Base-by-base conservation (phyloP, 2,113 vertebrate species). In the Rissa tridactyla region DNA sequence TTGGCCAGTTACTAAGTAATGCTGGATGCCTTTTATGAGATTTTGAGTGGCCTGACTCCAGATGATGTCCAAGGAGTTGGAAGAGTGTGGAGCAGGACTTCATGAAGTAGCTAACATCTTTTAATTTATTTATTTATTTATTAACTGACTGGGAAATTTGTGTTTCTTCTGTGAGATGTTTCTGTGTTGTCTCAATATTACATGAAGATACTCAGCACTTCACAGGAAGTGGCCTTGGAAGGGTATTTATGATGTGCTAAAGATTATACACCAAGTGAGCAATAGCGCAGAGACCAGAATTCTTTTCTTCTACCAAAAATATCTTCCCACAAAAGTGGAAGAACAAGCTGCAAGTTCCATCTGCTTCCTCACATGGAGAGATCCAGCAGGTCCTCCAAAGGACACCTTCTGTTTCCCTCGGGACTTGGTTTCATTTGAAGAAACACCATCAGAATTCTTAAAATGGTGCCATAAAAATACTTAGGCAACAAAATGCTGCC, bases 231-330 rank as follows among this genome's bases (percentile, higher is more conserved):
- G 62, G 65, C 61, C 44, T 76, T 73, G 84, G 27, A 76, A 72
- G n/a, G 13, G 36, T 90, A 36, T 88, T 87, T 90, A 40, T 44
- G 51, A 61, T 62, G 40, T 69, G 30, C 66, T 79, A 23, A 87
- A 76, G 57, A 85, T 36, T 52, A 69, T 61, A 86, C 77, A 73
- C 54, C 46, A 97, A 96, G 66, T 90, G 94, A 97, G 78, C 92
- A 96, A 40, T 62, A 90, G 54, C 14, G 1, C 57, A 46, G 84
- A 68, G 54, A 73, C 66, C 58, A 90, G 49, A 93, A 91, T 88
- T 93, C 19, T 79, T 75, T 36, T 81, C 61, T 92, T 82, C 49
- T 85, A 85, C 78, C 61, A 87, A 94, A 96, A 96, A 87, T 85
- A 84, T 47, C 86, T 94, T 79, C 65, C 22, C 25, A 79, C 70